These are phyloP conservation scores for Varecia variegata DNA, from an alignment of 2,797 vertebrate species.

Conservation along the genomic window DNA sequence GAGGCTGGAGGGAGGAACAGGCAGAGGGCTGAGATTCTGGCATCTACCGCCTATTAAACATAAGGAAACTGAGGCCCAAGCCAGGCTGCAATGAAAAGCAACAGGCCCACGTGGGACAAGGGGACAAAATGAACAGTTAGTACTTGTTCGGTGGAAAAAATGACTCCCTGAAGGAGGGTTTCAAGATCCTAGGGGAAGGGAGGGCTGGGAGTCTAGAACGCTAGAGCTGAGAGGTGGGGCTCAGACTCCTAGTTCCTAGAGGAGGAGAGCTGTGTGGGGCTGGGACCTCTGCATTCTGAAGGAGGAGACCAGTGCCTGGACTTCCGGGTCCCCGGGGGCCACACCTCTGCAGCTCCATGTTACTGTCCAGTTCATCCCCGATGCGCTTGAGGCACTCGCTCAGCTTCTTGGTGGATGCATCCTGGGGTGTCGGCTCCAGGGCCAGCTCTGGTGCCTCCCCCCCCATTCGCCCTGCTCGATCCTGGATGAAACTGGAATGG, in stretches of 20 bases:
- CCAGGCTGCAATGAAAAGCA: neutral
- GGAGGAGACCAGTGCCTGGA: neutral
- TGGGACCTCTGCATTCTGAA: too few species aligned
- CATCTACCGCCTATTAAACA: neutral
- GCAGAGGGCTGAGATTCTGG: neutral
- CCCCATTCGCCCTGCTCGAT: slow-evolving; percentile 80
- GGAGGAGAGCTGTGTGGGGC: neutral
- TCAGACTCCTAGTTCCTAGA: too few species aligned
- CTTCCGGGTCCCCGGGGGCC: neutral
- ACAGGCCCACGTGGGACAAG: fast-evolving
- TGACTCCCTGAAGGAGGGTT: neutral
- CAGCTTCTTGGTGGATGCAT: slow-evolving; percentile 88
- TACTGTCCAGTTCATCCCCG: slow-evolving; percentile 91
- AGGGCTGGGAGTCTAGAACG: neutral
- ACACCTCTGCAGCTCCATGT: slow-evolving; percentile 89
- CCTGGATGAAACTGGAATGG: slow-evolving; percentile 88
- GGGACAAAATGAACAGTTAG: neutral
- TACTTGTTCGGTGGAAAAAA: neutral
- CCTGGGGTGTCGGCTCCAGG: slow-evolving; percentile 82
- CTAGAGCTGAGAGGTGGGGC: too few species aligned
- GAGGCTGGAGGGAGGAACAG: neutral
- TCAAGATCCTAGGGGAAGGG: neutral
- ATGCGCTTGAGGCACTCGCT: slow-evolving; percentile 90
- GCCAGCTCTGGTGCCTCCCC: slow-evolving; percentile 72
- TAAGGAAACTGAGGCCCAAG: neutral